phyloP scores from a whole-genome alignment of 30 jellyfish, hydroid and myxozoan species.

The Hydractinia echinata region DNA sequence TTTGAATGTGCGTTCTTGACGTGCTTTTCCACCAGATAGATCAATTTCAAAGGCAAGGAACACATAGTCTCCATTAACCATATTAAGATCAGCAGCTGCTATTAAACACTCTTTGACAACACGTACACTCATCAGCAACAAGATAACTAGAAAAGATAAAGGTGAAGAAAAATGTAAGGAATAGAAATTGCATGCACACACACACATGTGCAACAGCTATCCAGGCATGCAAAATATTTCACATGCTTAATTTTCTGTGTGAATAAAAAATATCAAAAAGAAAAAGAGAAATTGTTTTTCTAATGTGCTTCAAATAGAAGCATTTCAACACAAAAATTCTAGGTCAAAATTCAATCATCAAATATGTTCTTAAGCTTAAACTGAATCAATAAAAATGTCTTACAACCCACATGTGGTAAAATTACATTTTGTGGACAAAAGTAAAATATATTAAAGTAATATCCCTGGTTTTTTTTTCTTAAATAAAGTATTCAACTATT shows the following conservation, averaged over 20 bases:
- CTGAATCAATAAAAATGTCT: too few species aligned
- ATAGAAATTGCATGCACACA: background rate
- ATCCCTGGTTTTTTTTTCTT: too few species aligned
- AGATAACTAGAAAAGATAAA: conserved; percentile 39
- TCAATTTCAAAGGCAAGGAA: conserved; percentile 68
- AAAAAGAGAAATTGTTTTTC: too few species aligned
- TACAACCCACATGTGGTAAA: too few species aligned
- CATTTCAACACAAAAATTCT: background rate
- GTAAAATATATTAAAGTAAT: too few species aligned
- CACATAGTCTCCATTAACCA: conserved; percentile 69
- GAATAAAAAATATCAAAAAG: too few species aligned
- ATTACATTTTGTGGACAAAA: too few species aligned
- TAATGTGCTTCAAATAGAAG: background rate
- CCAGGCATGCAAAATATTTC: too few species aligned
- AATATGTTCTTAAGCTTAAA: background rate
- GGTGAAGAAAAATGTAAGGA: background rate
- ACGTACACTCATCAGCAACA: conserved; percentile 54
- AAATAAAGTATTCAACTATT: too few species aligned
- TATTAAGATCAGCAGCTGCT: conserved; percentile 70
- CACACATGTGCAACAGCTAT: too few species aligned
- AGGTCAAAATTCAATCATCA: background rate
- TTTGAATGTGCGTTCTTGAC: conserved; percentile 53
- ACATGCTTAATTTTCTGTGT: too few species aligned
- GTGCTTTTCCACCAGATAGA: conserved; percentile 52
- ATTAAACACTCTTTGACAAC: conserved; percentile 72